A percentile compares a stretch with the other conserved stretches of the same genome.
These are phyloP conservation scores for Hymenopus coronatus DNA, from an alignment of 2,888 invertebrate genomes.

Conservation along the genomic window DNA sequence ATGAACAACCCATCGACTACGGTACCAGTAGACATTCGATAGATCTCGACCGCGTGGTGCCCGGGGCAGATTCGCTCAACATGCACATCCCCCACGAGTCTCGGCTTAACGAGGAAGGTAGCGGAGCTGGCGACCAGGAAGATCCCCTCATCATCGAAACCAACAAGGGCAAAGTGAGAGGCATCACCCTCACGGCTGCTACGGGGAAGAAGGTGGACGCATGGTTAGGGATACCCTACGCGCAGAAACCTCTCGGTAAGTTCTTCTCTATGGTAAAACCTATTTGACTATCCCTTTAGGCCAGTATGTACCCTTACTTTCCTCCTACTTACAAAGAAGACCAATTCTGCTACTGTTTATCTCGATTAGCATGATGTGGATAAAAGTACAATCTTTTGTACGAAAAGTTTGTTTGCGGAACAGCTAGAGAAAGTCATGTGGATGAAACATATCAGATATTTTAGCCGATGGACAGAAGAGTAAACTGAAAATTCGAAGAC, in stretches of 20 bases:
- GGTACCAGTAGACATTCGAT: constrained; percentile 15
- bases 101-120: constrained; percentile 1
- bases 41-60: neutral
- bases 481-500: too few species aligned
- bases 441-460: too few species aligned
- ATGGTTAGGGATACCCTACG: constrained; percentile 81
- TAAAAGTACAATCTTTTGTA: too few species aligned
- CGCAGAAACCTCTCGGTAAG: constrained; percentile 69
- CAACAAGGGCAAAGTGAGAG: constrained; percentile 70
- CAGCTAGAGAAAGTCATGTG: too few species aligned
- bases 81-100: constrained; percentile 6
- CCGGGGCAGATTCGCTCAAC: constrained; percentile 1
- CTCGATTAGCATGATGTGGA: too few species aligned
- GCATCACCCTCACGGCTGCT: constrained; percentile 68
- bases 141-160: constrained; percentile 75
- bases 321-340: too few species aligned
- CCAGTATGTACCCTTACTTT: too few species aligned
- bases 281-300: too few species aligned
- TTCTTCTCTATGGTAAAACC: neutral
- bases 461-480: too few species aligned
- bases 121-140: constrained; percentile 43
- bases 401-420: too few species aligned
- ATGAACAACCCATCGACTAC: neutral
- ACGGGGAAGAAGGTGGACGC: constrained; percentile 79
- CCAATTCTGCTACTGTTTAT: too few species aligned